Base-by-base conservation (phyloP, 2,888 invertebrate genomes). In the Cerceris rybyensis region DNA sequence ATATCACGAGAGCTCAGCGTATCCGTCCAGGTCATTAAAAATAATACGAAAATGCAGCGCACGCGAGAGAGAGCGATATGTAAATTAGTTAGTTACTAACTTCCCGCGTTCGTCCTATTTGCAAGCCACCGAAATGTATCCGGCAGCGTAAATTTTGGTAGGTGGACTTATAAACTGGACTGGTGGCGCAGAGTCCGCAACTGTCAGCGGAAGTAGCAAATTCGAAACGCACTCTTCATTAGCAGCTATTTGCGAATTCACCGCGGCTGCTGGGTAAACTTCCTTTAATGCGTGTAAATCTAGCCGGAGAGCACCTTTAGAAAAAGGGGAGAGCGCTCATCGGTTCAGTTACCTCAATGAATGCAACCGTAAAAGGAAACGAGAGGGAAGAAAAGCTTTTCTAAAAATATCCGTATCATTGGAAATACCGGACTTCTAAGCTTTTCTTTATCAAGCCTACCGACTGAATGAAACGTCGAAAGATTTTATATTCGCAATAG, bases 141-240 rank as follows among this genome's bases (percentile, higher is more conserved):
- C 54, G 65, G 50, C 14, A 28, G n/a, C 42, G 65, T 55, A 65
- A 54, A 39, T 65, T 54, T 28, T 8, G 8, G 54, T 54, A 55
- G 8, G n/a, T 14, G 14, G 64, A 64, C 65, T 65, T 65, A 65
- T 65, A 65, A 65, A 65, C 65, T 65, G 42, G 42, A 28, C 28
- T 6, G 8, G 54, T 14, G 41, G 17, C 55, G 17, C 52, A 28
- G 63, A 49, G 50, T 28, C n/a, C 8, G 9, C 55, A 28, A 42
- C 8, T 54, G 55, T 61, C 28, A 55, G 16, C 17, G 50, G 2
- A 43, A 55, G 43, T 43, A 49, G 54, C 42, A 61, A 70, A 61
- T 55, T 70, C 16, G 61, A 54, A 43, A 70, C 54, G 69, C 54
- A 61, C 69, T 61, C 69, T 70, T 70, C 61, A 70, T 49, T 61